A percentile compares a stretch with the other conserved stretches of the same genome.
These are phyloP conservation scores for Spodoptera picta DNA, from an alignment of 2,888 invertebrate species.

Conservation along the genomic window DNA sequence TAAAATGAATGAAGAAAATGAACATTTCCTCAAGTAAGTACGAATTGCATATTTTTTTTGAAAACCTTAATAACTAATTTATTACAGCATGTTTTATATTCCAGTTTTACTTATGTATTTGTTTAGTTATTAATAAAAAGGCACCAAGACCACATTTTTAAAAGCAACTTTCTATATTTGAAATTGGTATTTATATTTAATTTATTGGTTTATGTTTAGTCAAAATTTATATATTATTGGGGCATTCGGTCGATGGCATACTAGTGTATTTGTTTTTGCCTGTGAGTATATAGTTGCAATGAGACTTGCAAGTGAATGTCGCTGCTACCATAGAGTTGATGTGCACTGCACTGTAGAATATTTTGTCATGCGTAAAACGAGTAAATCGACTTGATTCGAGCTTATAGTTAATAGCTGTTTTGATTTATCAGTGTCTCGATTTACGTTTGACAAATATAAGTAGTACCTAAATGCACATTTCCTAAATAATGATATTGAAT, in stretches of 20 bases:
- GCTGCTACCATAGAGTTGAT: conserved; percentile 63
- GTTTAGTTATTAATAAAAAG: conserved; percentile 11
- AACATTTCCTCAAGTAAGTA: conserved; percentile 95
- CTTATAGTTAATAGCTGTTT: not conserved
- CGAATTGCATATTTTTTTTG: not conserved
- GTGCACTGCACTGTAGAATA: conserved; percentile 68
- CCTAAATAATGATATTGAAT: conserved; percentile 41
- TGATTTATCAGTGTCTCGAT: conserved; percentile 12
- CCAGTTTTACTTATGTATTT: conserved; percentile 57
- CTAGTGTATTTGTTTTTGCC: conserved; percentile 58
- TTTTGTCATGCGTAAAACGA: conserved; percentile 68
- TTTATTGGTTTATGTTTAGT: conserved; percentile 5
- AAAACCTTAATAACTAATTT: conserved; percentile 41
- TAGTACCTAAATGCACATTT: conserved; percentile 54
- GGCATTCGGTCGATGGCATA: conserved; percentile 70
- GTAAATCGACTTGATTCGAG: not conserved
- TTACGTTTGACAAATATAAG: conserved; percentile 62
- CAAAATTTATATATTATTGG: conserved; percentile 53
- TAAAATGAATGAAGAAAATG: conserved; percentile 98
- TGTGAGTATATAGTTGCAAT: conserved; percentile 67
- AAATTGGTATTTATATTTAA: conserved; percentile 9
- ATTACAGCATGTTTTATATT: conserved; percentile 61
- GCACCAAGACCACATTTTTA: conserved; percentile 15
- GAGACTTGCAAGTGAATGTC: conserved; percentile 70
- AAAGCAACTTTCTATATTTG: conserved; percentile 12